phyloP scores from a whole-genome alignment of 2,797 vertebrate species.

The Ficedula albicollis region DNA sequence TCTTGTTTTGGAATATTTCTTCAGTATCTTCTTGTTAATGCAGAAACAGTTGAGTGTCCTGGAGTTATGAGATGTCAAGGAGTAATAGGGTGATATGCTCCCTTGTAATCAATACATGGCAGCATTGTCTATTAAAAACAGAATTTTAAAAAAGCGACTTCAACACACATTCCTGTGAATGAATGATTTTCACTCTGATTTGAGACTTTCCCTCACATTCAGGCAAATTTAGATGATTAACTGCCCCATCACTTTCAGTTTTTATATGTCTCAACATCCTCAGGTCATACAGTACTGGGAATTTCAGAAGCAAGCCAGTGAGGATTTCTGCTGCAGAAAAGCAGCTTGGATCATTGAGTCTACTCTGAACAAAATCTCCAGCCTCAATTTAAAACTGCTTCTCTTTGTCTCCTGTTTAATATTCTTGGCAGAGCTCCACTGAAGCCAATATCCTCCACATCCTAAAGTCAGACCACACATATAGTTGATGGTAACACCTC shows the following conservation, averaged over 20 bases:
- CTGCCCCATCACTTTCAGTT: background rate
- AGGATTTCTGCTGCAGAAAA: background rate
- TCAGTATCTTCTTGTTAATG: background rate
- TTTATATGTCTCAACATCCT: background rate
- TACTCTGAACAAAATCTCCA: background rate
- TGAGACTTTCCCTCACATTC: background rate
- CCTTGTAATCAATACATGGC: background rate
- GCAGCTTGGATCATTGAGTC: background rate
- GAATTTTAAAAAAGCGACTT: background rate
- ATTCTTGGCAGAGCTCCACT: background rate
- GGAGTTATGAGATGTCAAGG: background rate
- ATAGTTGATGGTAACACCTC: background rate
- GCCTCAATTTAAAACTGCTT: background rate
- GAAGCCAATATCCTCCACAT: background rate
- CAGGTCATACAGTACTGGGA: background rate
- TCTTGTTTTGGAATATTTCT: constrained; percentile 6
- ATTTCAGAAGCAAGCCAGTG: background rate
- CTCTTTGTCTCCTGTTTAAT: background rate
- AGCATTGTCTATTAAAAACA: background rate
- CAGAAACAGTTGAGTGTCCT: background rate
- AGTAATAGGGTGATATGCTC: background rate
- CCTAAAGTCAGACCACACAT: background rate
- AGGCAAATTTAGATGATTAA: background rate
- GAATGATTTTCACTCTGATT: background rate
- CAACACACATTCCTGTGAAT: background rate